Evolutionary conservation across 2,113 vertebrate species (phyloP).

Genomic region (Canis aureus): DNA sequence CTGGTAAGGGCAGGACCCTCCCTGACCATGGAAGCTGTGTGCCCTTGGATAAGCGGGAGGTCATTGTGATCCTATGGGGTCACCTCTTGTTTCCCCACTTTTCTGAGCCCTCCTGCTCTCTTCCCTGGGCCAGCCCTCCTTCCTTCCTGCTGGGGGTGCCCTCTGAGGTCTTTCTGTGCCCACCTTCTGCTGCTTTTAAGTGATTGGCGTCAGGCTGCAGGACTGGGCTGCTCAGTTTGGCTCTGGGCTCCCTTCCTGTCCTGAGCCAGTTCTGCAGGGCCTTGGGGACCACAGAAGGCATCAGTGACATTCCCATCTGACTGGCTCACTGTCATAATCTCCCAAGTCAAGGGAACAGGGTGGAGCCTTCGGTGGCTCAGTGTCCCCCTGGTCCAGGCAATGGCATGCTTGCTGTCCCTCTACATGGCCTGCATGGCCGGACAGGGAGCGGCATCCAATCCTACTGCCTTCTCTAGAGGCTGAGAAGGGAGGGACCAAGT

Average conservation of each 20-base stretch:
- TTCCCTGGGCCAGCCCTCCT: not conserved
- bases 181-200: not conserved
- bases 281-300: fast-evolving
- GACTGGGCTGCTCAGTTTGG: not conserved
- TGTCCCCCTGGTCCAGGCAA: not conserved
- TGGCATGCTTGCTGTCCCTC: not conserved
- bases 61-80: not conserved
- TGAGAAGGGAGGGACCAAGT: not conserved
- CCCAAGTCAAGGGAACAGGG: not conserved
- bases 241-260: not conserved
- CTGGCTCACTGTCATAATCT: not conserved
- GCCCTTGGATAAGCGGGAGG: not conserved
- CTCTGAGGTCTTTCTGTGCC: too few relatives aligned
- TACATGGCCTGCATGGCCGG: fast-evolving
- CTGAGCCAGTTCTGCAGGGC: not conserved
- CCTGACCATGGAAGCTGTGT: not conserved
- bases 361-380: not conserved
- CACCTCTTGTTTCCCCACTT: not conserved
- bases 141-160: too few relatives aligned
- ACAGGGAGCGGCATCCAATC: not conserved
- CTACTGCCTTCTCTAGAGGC: not conserved
- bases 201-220: not conserved
- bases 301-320: not conserved
- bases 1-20: too few relatives aligned
- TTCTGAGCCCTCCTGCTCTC: not conserved